These are phyloP conservation scores for Petaurus breviceps DNA, from an alignment of 2,113 vertebrate species.

Conservation along the genomic window DNA sequence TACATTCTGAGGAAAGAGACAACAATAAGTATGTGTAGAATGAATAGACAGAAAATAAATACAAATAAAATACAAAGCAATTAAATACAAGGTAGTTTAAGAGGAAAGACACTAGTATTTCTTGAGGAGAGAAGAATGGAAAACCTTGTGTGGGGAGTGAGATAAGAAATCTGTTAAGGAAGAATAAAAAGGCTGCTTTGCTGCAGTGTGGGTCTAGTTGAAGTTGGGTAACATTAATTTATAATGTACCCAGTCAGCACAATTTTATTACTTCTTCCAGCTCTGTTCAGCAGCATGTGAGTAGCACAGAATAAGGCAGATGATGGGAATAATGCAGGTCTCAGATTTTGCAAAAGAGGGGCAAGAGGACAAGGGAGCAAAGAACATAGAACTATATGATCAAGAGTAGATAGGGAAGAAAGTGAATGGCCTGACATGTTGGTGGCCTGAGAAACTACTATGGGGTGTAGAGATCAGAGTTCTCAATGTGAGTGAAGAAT, in stretches of 20 bases:
- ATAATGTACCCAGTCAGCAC: not conserved
- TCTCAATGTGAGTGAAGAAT: not conserved
- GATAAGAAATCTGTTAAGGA: not conserved
- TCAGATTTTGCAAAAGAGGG: not conserved
- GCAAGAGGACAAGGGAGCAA: not conserved
- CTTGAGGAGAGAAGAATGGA: not conserved
- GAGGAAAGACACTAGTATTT: not conserved
- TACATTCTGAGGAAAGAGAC: not conserved
- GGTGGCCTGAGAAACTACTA: not conserved
- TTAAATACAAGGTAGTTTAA: not conserved
- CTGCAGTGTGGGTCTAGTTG: not conserved
- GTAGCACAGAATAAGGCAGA: not conserved
- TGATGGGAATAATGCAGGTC: not conserved
- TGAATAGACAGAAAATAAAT: not conserved
- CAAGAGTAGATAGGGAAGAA: not conserved
- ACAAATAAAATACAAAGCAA: not conserved
- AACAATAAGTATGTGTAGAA: not conserved
- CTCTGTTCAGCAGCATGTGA: not conserved
- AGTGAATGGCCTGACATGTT: not conserved
- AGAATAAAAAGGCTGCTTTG: not conserved
- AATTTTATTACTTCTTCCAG: not conserved
- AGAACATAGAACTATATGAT: not conserved
- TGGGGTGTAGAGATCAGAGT: not conserved
- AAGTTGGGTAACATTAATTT: not conserved
- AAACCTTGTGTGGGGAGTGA: not conserved